phyloP scores from a whole-genome alignment of 2,797 vertebrate species.

The Falco novaeseelandiae region DNA sequence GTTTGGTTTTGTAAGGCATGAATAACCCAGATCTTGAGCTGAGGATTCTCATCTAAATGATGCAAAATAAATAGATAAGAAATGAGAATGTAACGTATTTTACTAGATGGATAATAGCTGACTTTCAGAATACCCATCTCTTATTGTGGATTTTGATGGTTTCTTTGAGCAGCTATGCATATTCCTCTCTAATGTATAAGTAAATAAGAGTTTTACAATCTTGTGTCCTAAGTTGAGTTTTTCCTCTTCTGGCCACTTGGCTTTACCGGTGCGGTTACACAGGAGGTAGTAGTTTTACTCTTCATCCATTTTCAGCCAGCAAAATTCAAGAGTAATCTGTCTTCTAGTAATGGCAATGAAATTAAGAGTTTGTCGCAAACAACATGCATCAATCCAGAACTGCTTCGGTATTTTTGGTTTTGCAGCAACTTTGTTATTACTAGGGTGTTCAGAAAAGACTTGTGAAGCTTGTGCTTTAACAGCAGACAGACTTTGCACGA shows the following conservation, averaged over 20 bases:
- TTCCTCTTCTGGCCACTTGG: not conserved
- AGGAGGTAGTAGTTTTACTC: not conserved
- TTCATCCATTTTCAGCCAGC: not conserved
- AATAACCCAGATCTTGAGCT: not conserved
- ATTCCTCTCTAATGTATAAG: not conserved
- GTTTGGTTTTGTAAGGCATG: not conserved
- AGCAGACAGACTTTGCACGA: not conserved
- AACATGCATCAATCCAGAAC: not conserved
- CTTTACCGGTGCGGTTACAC: not conserved
- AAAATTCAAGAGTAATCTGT: not conserved
- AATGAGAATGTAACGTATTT: not conserved
- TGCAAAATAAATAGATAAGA: not conserved
- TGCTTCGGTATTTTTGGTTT: not conserved
- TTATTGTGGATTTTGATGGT: not conserved
- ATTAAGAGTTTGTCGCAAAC: not conserved
- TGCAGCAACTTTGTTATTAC: not conserved
- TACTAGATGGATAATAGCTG: not conserved
- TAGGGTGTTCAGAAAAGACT: not conserved
- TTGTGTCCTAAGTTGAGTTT: not conserved
- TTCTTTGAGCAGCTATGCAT: not conserved
- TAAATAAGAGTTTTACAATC: not conserved
- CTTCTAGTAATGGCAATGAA: not conserved
- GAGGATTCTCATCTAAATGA: not conserved
- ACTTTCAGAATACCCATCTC: not conserved
- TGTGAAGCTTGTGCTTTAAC: not conserved